Percentiles rank a stretch among this genome's conserved stretches.
Evolutionary conservation across 2,797 vertebrate species (phyloP).

Genomic region (Dryobates pubescens): DNA sequence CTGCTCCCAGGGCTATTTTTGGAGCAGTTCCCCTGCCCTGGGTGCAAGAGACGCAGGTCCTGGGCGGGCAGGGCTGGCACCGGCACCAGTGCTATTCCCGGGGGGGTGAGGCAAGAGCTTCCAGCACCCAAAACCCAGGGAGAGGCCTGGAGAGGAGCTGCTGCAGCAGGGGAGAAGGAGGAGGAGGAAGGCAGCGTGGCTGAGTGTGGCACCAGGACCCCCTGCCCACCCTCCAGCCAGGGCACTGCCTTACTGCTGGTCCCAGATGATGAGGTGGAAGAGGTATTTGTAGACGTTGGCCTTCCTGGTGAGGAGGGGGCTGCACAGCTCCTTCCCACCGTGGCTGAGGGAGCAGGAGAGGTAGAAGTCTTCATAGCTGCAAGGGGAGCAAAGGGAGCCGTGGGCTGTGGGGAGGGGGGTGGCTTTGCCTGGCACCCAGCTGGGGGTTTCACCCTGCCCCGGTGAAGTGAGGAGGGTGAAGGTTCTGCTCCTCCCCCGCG

Average conservation of each 20-base stretch:
- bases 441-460: accelerated
- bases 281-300: constrained; percentile 93
- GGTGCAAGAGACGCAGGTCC: neutral
- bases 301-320: constrained; percentile 91
- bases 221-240: neutral
- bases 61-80: neutral
- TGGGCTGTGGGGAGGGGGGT: accelerated
- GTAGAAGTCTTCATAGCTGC: constrained; percentile 95
- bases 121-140: accelerated
- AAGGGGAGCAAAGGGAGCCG: neutral
- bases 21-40: constrained; percentile 63
- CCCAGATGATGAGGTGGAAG: constrained; percentile 97
- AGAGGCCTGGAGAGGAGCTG: neutral
- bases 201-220: neutral
- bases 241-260: constrained; percentile 88
- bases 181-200: neutral
- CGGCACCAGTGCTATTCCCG: neutral
- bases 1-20: constrained; percentile 72
- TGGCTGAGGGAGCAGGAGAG: constrained; percentile 95
- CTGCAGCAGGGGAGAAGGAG: neutral
- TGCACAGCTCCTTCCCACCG: constrained; percentile 91
- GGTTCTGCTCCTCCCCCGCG: too few species aligned
- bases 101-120: constrained; percentile 27
- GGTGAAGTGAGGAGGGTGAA: too few species aligned
- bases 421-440: neutral